Percentiles rank a stretch among this genome's conserved stretches.
phyloP scores from a whole-genome alignment of 2,888 invertebrate genomes.

The Phengaris arion region DNA sequence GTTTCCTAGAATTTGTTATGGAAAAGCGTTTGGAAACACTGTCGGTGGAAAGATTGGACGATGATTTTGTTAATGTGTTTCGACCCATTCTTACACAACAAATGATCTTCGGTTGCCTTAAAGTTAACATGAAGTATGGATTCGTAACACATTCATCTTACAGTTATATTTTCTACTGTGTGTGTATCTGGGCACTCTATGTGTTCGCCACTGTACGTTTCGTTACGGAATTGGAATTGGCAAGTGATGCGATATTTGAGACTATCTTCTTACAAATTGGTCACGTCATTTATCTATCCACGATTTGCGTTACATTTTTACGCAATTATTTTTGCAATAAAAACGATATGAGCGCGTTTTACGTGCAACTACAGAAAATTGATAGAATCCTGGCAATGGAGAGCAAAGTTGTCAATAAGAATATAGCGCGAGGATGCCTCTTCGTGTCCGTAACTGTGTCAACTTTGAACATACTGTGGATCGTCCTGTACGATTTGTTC shows the following conservation, averaged over 20 bases:
- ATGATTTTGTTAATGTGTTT: conserved; percentile 54
- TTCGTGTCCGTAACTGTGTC: conserved; percentile 30
- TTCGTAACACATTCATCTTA: conserved; percentile 50
- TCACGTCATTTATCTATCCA: not conserved
- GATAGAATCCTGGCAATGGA: conserved; percentile 50
- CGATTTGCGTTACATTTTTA: not conserved
- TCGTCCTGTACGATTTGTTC: not conserved
- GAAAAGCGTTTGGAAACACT: conserved; percentile 44
- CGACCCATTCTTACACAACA: conserved; percentile 48
- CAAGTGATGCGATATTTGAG: conserved; percentile 35
- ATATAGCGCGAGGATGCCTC: conserved; percentile 36
- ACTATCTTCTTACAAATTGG: conserved; percentile 40
- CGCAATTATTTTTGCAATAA: conserved; percentile 33
- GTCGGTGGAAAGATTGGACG: conserved; percentile 53
- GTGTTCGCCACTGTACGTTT: not conserved
- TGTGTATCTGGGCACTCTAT: conserved; percentile 42
- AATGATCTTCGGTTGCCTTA: conserved; percentile 49
- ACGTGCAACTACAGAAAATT: conserved; percentile 59
- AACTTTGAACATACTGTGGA: conserved; percentile 29
- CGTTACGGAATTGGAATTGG: conserved; percentile 40
- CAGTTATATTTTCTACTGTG: conserved; percentile 47
- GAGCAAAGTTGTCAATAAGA: conserved; percentile 43
- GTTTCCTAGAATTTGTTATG: conserved; percentile 17
- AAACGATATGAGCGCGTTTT: conserved; percentile 46
- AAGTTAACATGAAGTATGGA: conserved; percentile 51